phyloP scores from a whole-genome alignment of 2,113 vertebrate genomes.

The Alethe diademata region DNA sequence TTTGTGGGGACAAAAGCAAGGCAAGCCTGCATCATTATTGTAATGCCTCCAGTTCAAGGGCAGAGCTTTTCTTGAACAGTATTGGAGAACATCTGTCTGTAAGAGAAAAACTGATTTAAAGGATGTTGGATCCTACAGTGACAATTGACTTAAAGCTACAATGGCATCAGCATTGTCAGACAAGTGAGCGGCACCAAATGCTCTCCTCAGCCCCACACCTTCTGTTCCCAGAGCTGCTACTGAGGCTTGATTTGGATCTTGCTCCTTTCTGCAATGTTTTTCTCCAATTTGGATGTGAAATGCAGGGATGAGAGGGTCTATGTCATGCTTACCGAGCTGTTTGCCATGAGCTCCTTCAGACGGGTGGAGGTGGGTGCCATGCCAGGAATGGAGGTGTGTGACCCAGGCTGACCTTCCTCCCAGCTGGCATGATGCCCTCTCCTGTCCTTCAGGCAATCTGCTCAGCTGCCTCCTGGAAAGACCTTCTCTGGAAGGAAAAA shows the following conservation, averaged over 20 bases:
- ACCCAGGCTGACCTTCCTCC: not conserved
- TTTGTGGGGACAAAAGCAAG: not conserved
- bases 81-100: not conserved
- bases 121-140: not conserved
- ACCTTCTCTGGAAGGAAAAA: not conserved
- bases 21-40: not conserved
- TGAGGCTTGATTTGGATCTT: not conserved
- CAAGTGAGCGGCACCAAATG: not conserved
- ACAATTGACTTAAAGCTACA: not conserved
- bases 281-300: not conserved
- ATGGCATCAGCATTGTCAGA: not conserved
- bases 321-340: accelerated
- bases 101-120: constrained; percentile 2
- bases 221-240: not conserved
- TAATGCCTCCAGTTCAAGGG: not conserved
- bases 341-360: not conserved
- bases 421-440: not conserved
- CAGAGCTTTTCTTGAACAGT: not conserved
- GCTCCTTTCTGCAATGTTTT: not conserved
- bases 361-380: not conserved
- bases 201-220: not conserved
- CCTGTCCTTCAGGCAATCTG: not conserved
- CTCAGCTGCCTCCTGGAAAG: accelerated
- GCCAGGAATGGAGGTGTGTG: not conserved
- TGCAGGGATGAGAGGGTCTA: not conserved